Evolutionary conservation across 2,797 vertebrate species (phyloP), one percentile per base, ranked within the genome.

Genomic region (Danionella dracula): DNA sequence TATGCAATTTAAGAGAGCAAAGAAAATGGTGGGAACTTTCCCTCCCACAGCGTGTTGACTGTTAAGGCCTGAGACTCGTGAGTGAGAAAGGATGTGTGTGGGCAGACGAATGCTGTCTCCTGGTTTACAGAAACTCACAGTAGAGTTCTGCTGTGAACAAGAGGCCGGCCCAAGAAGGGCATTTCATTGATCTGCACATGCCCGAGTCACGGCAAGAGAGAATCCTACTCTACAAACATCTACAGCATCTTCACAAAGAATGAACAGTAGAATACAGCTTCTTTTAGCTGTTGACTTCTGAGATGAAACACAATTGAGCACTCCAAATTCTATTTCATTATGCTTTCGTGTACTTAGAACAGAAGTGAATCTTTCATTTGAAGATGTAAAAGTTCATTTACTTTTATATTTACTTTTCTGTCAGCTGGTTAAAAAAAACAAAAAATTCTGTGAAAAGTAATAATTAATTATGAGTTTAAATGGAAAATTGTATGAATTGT

Each of bases 71-170:
- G 51, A 57, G 72, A 79, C 67, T 75, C 70, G 57, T 68, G 51
- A 62, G 74, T 58, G 62, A 61, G 71, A 70, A 53, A 75, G 66
- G 42, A 70, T 66, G 70, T 57, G 74, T 71, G 64, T 73, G 42
- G 66, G 76, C 72, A 80, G 78, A 82, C 83, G 83, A 77, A 73
- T 48, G 83, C 81, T 62, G 59, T 77, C 23, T 27, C 78, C 65
- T 76, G 74, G 29, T 67, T 85, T 84, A 85, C 69, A 80, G 84
- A 85, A 87, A 76, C 75, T 68, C 63, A 59, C 72, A 81, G 68
- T 60, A 75, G 73, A 66, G 48, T 59, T 60, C 67, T 50, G 32
- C 61, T 58, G 62, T 48, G 76, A 69, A 76, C 71, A 79, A 66
- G 78, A 78, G 31, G 46, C 32, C 73, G 66, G 79, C 69, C 13